Percentiles rank a stretch among this genome's conserved stretches.
Conservation (phyloP, 2,113 vertebrate genomes). For the Chaetodon trifascialis region DNA sequence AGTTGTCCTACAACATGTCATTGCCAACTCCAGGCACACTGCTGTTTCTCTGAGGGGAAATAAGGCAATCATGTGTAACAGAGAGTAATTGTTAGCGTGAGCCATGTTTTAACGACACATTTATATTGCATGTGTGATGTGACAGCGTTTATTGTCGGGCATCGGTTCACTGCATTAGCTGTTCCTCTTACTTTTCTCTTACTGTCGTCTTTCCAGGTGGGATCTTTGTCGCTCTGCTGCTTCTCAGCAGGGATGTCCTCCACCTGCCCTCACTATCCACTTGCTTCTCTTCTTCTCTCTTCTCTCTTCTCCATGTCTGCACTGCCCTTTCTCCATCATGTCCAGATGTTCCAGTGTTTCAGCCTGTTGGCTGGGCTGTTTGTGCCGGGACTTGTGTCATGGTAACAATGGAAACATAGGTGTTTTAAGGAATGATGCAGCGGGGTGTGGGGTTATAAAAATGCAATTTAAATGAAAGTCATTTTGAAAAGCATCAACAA, state of each 20-base stretch:
- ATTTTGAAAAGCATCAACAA: constrained; percentile 27
- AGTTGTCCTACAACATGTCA: constrained; percentile 54
- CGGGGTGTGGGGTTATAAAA: constrained; percentile 40
- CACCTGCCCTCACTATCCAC: constrained; percentile 42
- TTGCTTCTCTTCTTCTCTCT: constrained; percentile 28
- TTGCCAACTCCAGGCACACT: constrained; percentile 43
- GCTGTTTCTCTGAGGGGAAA: constrained; percentile 45
- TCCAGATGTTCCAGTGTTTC: constrained; percentile 81
- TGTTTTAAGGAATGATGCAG: constrained; percentile 45
- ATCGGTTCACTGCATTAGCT: constrained; percentile 3
- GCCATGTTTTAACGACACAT: constrained; percentile 29
- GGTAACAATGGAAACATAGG: constrained; percentile 72
- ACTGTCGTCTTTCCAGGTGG: not conserved
- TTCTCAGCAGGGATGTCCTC: constrained; percentile 34
- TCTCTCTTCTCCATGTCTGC: constrained; percentile 44
- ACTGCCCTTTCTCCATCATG: constrained; percentile 70
- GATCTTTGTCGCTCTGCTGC: not conserved
- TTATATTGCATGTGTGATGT: constrained; percentile 17
- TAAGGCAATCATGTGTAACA: constrained; percentile 30
- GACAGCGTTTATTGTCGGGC: constrained; percentile 7
- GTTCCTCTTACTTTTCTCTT: not conserved
- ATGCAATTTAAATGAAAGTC: constrained; percentile 49
- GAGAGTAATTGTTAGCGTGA: constrained; percentile 28
- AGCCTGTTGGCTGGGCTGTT: constrained; percentile 63
- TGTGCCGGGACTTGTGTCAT: constrained; percentile 67